Conservation (phyloP, 2,797 vertebrate species). For the Pitangus sulphuratus region DNA sequence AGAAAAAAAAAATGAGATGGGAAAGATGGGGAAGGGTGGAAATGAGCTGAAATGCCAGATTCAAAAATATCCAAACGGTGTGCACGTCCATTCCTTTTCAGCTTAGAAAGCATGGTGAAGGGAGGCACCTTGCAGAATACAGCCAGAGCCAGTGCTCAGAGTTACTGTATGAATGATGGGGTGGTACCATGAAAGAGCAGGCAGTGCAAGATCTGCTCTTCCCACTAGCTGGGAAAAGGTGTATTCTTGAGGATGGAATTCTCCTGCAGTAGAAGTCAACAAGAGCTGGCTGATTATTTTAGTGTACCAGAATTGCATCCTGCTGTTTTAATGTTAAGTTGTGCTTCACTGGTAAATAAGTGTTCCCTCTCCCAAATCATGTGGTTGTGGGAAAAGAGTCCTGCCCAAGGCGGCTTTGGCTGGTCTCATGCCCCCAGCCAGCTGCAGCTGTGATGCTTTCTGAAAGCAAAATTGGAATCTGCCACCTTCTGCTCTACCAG, state of each 20-base stretch:
- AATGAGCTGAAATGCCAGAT: background rate
- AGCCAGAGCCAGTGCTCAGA: background rate
- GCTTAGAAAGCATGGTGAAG: background rate
- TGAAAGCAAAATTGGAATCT: background rate
- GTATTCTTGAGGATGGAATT: background rate
- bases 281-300: background rate
- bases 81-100: background rate
- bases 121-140: background rate
- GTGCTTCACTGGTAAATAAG: background rate
- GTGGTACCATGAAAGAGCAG: background rate
- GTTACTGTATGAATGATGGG: rapidly evolving
- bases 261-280: background rate
- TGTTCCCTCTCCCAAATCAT: background rate
- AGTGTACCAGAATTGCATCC: background rate
- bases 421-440: background rate
- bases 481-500: background rate
- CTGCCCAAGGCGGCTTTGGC: background rate
- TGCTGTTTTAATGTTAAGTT: background rate
- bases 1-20: no score
- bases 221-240: background rate
- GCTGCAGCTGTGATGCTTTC: background rate
- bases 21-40: background rate
- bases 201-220: background rate
- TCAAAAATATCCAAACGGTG: background rate
- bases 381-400: background rate